phyloP scores from a whole-genome alignment of 2,888 invertebrate species.

The Nowickia ferox region DNA sequence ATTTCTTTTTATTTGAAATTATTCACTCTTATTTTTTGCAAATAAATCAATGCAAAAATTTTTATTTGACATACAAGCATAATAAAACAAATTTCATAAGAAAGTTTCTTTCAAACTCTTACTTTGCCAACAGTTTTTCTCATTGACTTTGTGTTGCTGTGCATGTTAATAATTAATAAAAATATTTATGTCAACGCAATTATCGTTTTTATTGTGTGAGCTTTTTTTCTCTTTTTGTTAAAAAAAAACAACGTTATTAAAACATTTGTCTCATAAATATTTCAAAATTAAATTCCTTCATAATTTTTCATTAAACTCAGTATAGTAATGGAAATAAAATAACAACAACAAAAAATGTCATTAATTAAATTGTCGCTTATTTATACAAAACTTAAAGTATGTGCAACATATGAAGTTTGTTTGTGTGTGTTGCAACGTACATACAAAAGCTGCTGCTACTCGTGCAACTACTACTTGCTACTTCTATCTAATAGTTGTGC shows the following conservation, averaged over 20 bases:
- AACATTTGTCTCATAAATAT: slow-evolving; percentile 71
- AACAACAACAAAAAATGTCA: slow-evolving; percentile 53
- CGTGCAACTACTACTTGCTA: background rate
- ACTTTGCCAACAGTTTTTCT: slow-evolving; percentile 1
- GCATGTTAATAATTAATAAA: slow-evolving; percentile 54
- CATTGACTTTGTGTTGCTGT: background rate
- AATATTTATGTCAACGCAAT: slow-evolving; percentile 68
- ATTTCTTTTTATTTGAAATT: background rate
- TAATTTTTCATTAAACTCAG: slow-evolving; percentile 68
- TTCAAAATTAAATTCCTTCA: slow-evolving; percentile 71
- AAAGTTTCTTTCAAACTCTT: slow-evolving; percentile 1
- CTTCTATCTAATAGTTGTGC: background rate
- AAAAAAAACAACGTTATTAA: slow-evolving; percentile 44
- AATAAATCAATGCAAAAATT: slow-evolving; percentile 5
- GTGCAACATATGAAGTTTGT: slow-evolving; percentile 31
- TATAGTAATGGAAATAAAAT: slow-evolving; percentile 46
- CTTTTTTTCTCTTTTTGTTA: background rate
- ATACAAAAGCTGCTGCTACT: slow-evolving; percentile 14
- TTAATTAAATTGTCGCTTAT: slow-evolving; percentile 71
- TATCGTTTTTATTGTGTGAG: slow-evolving; percentile 39
- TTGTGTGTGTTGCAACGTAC: slow-evolving; percentile 7
- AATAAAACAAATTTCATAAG: background rate
- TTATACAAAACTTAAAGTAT: slow-evolving; percentile 40
- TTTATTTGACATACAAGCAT: background rate
- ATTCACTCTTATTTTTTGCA: background rate